phyloP scores from a whole-genome alignment of 2,113 vertebrate genomes.

The Mesembrinibis cayennensis region DNA sequence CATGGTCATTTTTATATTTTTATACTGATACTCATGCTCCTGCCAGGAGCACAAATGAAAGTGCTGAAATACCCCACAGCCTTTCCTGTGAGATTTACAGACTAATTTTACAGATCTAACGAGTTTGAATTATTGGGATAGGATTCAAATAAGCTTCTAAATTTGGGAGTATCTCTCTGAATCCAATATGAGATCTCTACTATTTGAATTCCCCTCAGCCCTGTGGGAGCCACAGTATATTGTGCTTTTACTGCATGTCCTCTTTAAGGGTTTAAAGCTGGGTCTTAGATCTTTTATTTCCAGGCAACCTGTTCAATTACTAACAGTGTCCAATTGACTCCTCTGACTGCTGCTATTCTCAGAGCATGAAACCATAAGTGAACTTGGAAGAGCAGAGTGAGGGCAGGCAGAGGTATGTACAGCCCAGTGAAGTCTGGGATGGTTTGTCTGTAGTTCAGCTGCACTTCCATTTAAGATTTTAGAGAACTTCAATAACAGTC shows the following conservation, averaged over 20 bases:
- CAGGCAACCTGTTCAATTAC: conserved; percentile 6
- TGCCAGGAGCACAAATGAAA: conserved; percentile 49
- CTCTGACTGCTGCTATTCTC: neutral
- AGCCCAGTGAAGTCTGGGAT: neutral
- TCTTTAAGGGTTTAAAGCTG: neutral
- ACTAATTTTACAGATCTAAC: conserved; percentile 50
- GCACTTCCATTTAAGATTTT: neutral
- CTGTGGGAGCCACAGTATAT: neutral
- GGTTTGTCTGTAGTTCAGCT: neutral
- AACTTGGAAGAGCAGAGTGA: neutral
- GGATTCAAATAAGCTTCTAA: conserved; percentile 36
- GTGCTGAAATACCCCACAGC: conserved; percentile 24
- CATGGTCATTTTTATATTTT: conserved; percentile 59
- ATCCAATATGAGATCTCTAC: neutral
- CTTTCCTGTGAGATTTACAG: conserved; percentile 43
- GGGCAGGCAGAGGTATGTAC: neutral
- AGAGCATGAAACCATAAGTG: neutral
- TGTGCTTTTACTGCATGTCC: neutral
- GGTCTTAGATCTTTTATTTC: conserved; percentile 9
- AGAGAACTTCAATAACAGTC: neutral
- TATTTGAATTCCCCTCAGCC: neutral
- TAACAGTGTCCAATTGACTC: neutral
- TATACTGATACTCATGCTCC: conserved; percentile 26
- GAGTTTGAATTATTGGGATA: conserved; percentile 33
- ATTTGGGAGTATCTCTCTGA: conserved; percentile 16